Evolutionary conservation across 2,888 invertebrate species (phyloP).

Genomic region (Tholera decimalis): DNA sequence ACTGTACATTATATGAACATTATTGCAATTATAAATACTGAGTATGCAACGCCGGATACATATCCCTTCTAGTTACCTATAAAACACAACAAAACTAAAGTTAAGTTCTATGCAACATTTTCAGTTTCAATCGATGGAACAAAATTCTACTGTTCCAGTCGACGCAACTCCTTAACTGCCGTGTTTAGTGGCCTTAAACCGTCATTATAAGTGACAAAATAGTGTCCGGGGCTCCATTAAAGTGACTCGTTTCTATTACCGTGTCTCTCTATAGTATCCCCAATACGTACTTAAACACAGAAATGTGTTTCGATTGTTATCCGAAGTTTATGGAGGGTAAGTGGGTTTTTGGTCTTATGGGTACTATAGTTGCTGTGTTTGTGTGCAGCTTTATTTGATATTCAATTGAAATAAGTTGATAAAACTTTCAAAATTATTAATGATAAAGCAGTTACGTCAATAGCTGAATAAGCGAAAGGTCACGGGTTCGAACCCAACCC

Average conservation of each 20-base stretch:
- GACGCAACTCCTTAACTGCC: conserved; percentile 59
- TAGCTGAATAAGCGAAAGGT: no score
- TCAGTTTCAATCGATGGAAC: conserved; percentile 32
- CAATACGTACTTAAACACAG: conserved; percentile 60
- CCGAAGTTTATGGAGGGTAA: conserved; percentile 47
- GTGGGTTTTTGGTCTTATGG: conserved; percentile 40
- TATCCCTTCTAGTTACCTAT: not conserved
- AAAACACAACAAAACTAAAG: not conserved
- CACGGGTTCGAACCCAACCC: no score
- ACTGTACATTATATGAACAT: no score
- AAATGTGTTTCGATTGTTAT: conserved; percentile 62
- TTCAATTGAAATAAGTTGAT: not conserved
- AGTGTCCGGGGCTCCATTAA: conserved; percentile 70
- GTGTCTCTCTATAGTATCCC: conserved; percentile 51
- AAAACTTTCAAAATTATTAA: no score
- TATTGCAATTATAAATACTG: no score
- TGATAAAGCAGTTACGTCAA: no score
- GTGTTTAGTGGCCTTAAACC: conserved; percentile 72
- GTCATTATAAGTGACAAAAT: conserved; percentile 72
- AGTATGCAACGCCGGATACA: no score
- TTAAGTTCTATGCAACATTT: not conserved
- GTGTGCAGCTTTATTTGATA: not conserved
- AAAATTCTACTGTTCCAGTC: conserved; percentile 55
- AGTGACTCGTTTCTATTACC: conserved; percentile 70
- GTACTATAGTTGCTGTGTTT: conserved; percentile 17